Conservation (phyloP, 37 sponge, comb jelly and placozoan species). For the Chondrilla cf. caribensis region DNA sequence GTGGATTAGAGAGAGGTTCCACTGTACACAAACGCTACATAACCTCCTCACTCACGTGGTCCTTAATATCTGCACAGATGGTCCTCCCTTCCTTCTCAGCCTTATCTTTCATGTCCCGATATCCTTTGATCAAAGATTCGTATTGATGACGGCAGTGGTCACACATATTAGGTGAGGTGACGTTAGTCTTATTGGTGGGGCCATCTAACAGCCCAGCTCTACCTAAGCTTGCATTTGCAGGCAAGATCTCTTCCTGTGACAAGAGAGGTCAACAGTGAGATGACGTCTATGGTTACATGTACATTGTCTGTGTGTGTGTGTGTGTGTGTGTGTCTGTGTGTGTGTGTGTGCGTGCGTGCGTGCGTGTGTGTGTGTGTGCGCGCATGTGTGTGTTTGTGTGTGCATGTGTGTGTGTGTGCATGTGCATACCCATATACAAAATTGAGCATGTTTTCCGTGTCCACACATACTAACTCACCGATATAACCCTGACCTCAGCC, state of each 20-base stretch:
- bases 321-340: conserved; percentile 3
- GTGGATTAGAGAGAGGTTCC: too few relatives aligned
- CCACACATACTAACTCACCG: background rate
- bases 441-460: background rate
- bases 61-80: conserved; percentile 1
- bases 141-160: background rate
- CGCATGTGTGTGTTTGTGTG: conserved; percentile 10
- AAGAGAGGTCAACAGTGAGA: too few relatives aligned
- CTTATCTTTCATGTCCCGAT: background rate
- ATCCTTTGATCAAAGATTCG: background rate
- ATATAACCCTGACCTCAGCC: background rate
- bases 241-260: too few relatives aligned
- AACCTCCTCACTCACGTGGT: background rate
- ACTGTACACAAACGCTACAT: background rate
- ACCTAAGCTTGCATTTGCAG: too few relatives aligned
- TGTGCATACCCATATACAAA: background rate
- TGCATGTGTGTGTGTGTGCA: conserved; percentile 14
- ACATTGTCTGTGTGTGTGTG: conserved; percentile 6
- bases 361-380: conserved; percentile 15
- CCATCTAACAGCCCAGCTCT: too few relatives aligned
- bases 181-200: too few relatives aligned
- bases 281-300: background rate
- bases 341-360: background rate
- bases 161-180: background rate
- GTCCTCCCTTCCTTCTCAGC: background rate